Conservation (phyloP, 1,140 invertebrate genomes). For the Cotesia vestalis region DNA sequence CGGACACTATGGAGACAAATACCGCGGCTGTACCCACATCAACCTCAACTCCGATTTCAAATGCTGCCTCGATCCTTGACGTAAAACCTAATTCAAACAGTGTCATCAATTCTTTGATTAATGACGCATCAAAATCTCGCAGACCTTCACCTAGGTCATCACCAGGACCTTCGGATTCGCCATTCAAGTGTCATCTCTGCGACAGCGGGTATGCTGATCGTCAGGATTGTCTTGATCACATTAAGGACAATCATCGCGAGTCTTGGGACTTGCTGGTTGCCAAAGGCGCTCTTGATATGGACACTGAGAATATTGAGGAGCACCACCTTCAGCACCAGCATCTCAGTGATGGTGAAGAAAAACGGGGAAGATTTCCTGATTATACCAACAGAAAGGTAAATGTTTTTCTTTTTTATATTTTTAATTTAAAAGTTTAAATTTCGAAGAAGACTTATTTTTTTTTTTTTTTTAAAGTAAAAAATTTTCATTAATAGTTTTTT, state of each 20-base stretch:
- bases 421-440: neutral
- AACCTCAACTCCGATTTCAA: neutral
- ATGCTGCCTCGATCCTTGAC: too few species aligned
- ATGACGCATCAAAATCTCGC: constrained; percentile 41
- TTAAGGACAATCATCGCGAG: constrained; percentile 74
- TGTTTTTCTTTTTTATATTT: neutral
- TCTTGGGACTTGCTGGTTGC: constrained; percentile 80
- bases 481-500: too few species aligned
- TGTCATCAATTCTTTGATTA: constrained; percentile 34
- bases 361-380: constrained; percentile 80
- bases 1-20: constrained; percentile 49
- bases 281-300: constrained; percentile 81
- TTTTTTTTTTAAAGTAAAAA: too few species aligned
- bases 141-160: constrained; percentile 47
- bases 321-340: constrained; percentile 48
- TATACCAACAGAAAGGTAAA: constrained; percentile 86
- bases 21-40: neutral
- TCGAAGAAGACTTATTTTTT: too few species aligned
- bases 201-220: constrained; percentile 85
- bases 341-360: constrained; percentile 66
- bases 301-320: constrained; percentile 62
- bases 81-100: constrained; percentile 6
- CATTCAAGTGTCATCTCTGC: constrained; percentile 93
- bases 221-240: constrained; percentile 82
- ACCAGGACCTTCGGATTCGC: constrained; percentile 69